Evolutionary conservation across 2,113 vertebrate genomes (phyloP).

Genomic region (Lipotes vexillifer): DNA sequence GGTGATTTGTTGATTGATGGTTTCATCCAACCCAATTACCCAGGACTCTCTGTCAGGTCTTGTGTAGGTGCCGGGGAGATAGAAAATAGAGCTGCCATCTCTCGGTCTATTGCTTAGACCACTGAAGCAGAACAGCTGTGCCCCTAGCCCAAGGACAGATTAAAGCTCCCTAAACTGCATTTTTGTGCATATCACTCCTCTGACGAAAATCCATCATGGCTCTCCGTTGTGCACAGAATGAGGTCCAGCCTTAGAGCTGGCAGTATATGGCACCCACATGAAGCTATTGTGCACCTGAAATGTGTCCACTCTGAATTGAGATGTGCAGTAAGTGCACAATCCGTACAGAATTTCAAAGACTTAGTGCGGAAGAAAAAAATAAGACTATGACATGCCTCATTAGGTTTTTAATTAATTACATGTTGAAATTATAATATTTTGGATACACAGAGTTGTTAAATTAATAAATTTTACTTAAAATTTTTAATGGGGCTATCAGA

Average conservation of each 20-base stretch:
- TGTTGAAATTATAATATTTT: background rate
- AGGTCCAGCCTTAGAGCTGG: background rate
- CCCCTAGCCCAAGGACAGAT: background rate
- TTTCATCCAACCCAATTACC: background rate
- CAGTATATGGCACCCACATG: background rate
- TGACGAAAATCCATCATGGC: background rate
- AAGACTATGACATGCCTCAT: background rate
- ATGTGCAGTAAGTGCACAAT: background rate
- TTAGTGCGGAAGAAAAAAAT: background rate
- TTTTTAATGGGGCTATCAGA: background rate
- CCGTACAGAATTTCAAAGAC: background rate
- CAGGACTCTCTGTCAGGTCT: background rate
- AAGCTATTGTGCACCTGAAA: background rate
- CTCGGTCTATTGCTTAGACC: background rate
- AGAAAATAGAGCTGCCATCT: conserved; percentile 24
- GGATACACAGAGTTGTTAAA: background rate
- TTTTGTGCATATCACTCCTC: background rate
- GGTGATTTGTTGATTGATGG: conserved; percentile 13
- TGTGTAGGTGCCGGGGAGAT: background rate
- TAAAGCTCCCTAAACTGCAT: background rate
- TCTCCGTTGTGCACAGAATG: background rate
- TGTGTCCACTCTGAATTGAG: background rate
- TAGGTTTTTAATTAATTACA: background rate
- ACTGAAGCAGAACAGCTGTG: conserved; percentile 20
- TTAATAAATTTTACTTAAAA: background rate